A percentile compares a stretch with the other conserved stretches of the same genome.
Conservation (phyloP, 2,797 vertebrate species). For the Vultur gryphus region DNA sequence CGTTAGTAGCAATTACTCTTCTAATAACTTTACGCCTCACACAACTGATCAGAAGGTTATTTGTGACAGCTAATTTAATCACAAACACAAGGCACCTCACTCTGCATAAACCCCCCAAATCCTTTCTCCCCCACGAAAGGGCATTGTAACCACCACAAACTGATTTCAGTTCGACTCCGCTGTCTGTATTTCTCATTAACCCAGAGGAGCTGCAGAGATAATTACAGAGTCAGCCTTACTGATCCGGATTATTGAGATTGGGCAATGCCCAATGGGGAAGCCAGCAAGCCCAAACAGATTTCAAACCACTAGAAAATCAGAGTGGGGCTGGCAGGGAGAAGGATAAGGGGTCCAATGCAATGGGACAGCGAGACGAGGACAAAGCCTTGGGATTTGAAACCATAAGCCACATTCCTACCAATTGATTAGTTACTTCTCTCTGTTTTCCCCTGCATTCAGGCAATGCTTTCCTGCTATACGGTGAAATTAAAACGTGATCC, state of each 20-base stretch:
- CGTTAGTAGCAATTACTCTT: neutral
- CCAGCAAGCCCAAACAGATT: neutral
- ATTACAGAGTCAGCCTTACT: neutral
- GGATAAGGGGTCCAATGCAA: neutral
- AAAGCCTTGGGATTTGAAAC: neutral
- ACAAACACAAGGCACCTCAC: neutral
- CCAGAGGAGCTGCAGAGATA: neutral
- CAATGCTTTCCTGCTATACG: neutral
- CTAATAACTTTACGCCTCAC: constrained; percentile 3
- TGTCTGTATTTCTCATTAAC: neutral
- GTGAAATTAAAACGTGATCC: neutral
- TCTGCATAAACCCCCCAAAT: neutral
- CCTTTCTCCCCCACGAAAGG: neutral
- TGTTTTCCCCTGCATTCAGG: neutral
- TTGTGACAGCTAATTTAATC: neutral
- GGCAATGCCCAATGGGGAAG: neutral
- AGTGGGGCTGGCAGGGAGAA: neutral
- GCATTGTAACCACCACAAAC: neutral
- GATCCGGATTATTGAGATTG: constrained; percentile 13
- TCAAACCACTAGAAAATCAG: neutral
- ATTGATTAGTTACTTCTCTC: neutral
- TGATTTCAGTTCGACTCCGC: neutral
- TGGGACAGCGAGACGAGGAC: neutral
- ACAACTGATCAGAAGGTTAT: neutral
- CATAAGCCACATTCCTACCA: neutral